These are phyloP conservation scores for Leuciscus waleckii DNA, from an alignment of 2,797 vertebrate species.

Conservation along the genomic window DNA sequence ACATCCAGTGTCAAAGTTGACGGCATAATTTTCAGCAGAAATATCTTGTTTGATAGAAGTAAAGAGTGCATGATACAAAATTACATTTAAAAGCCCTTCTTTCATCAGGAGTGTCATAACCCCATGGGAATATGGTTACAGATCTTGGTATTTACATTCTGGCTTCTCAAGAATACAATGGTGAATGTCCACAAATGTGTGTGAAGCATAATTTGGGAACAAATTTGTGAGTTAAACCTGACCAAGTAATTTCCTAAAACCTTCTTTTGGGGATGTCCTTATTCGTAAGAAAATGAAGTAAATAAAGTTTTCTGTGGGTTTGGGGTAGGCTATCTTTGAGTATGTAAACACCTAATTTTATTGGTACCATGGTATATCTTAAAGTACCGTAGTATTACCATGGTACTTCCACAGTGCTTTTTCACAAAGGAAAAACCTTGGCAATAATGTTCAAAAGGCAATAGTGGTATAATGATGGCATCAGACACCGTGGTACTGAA, in stretches of 20 bases:
- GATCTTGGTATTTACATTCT: background rate
- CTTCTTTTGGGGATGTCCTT: background rate
- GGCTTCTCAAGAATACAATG: background rate
- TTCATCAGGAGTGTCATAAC: too few relatives aligned
- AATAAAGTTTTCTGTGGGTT: background rate
- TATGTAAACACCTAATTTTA: background rate
- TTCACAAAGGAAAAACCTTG: background rate
- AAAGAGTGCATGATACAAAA: background rate
- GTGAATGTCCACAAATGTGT: background rate
- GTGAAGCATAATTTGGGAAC: background rate
- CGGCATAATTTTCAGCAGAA: background rate
- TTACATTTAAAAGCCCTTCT: background rate
- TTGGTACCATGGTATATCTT: background rate
- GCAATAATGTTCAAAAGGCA: background rate
- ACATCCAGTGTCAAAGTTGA: constrained; percentile 12
- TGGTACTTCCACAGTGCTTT: background rate
- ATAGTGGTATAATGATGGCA: background rate
- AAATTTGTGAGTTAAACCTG: background rate
- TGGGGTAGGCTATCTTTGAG: background rate
- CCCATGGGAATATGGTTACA: background rate
- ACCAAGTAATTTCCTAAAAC: accelerated
- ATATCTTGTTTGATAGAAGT: background rate
- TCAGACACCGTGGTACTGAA: too few relatives aligned
- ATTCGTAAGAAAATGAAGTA: background rate
- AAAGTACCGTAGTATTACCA: background rate